A percentile compares a stretch with the other conserved stretches of the same genome.
Conservation (phyloP, 30 jellyfish, hydroid and myxozoan genomes). For the Sanderia malayensis region DNA sequence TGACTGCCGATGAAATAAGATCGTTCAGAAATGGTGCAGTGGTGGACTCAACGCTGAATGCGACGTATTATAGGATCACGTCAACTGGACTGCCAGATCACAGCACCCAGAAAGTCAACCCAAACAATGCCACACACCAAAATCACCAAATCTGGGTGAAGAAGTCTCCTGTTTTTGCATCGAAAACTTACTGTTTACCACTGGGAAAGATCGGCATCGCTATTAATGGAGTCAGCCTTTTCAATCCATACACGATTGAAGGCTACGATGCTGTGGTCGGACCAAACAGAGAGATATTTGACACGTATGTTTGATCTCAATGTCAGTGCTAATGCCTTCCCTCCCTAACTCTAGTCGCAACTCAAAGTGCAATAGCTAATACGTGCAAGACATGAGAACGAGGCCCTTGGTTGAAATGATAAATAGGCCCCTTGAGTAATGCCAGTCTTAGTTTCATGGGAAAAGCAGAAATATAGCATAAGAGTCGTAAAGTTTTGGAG, state of each 20-base stretch:
- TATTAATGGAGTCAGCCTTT: neutral
- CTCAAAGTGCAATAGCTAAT: neutral
- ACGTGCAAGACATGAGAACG: neutral
- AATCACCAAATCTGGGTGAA: neutral
- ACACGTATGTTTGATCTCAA: constrained; percentile 6
- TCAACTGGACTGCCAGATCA: neutral
- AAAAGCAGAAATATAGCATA: neutral
- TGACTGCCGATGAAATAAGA: neutral
- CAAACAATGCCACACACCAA: neutral
- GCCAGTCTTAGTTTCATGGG: neutral
- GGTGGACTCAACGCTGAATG: neutral
- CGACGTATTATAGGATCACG: neutral
- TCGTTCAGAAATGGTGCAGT: neutral
- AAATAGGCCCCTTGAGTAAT: neutral
- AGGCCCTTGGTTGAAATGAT: neutral
- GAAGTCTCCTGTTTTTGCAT: neutral
- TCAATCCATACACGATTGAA: constrained; percentile 5
- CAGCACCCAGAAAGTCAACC: constrained; percentile 6
- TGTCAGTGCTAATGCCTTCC: neutral
- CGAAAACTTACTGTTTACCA: neutral
- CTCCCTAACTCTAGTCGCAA: too few species aligned
- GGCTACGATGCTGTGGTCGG: constrained; percentile 19
- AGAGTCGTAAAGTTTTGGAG: neutral
- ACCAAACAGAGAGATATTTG: neutral
- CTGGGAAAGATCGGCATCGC: constrained; percentile 1